phyloP scores from a whole-genome alignment of 2,888 invertebrate genomes.

The Merodon equestris region DNA sequence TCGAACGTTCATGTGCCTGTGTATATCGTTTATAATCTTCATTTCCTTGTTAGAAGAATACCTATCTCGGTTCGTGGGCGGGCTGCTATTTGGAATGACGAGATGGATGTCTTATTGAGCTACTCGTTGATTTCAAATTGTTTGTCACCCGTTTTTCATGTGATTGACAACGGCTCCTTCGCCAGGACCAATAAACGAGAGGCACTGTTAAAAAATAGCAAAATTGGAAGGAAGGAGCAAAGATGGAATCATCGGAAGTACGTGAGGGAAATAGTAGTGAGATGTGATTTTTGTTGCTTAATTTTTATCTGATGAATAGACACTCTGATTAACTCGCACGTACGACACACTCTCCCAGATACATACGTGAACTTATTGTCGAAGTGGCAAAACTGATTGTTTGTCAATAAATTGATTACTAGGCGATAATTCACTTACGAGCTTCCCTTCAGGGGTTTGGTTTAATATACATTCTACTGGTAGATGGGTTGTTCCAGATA shows the following conservation, averaged over 20 bases:
- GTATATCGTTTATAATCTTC: conserved; percentile 53
- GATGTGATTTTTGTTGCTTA: conserved; percentile 56
- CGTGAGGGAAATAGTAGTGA: conserved; percentile 56
- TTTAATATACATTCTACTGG: no score
- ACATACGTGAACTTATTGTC: no score
- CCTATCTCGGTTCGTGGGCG: conserved; percentile 9
- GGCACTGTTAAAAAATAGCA: no score
- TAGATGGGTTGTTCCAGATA: no score
- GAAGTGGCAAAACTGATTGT: conserved; percentile 15
- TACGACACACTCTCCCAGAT: conserved; percentile 4
- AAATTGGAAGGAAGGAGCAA: no score
- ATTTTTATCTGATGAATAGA: conserved; percentile 51
- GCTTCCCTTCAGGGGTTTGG: not conserved
- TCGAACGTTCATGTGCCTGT: conserved; percentile 15
- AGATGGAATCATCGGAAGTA: conserved; percentile 8
- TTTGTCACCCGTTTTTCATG: conserved; percentile 53
- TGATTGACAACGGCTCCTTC: conserved; percentile 53
- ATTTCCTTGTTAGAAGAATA: conserved; percentile 53
- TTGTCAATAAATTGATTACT: conserved; percentile 14
- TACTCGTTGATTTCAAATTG: conserved; percentile 58
- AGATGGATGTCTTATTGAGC: conserved; percentile 62
- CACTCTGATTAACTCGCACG: conserved; percentile 51
- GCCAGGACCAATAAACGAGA: not conserved
- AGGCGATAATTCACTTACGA: not conserved
- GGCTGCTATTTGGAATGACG: conserved; percentile 48